Evolutionary conservation across 2,113 vertebrate species (phyloP).

Genomic region (Misgurnus mizolepis): DNA sequence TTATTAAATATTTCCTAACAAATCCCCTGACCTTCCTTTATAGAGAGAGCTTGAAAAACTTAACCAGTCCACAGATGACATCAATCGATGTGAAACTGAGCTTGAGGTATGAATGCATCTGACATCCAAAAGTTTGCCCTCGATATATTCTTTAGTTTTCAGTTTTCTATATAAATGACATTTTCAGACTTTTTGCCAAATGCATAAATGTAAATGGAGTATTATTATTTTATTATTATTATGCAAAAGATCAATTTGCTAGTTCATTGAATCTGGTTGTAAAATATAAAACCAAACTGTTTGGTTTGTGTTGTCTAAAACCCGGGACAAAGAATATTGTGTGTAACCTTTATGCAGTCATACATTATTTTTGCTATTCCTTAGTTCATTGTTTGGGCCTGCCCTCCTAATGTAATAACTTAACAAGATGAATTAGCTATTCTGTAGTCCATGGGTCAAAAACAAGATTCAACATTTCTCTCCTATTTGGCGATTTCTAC

Average conservation of each 20-base stretch:
- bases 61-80: constrained; percentile 95
- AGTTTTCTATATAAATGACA: not conserved
- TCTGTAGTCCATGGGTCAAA: constrained; percentile 7
- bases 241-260: not conserved
- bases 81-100: constrained; percentile 94
- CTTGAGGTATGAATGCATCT: constrained; percentile 82
- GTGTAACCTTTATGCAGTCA: not conserved
- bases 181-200: not conserved
- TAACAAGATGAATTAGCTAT: not conserved
- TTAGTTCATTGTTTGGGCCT: constrained; percentile 9
- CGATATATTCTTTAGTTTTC: no score
- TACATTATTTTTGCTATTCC: not conserved
- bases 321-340: not conserved
- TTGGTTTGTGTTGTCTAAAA: no score
- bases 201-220: no score
- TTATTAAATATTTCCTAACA: not conserved
- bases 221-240: not conserved
- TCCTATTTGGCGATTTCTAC: not conserved
- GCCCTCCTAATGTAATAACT: constrained; percentile 22
- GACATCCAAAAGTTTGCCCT: not conserved
- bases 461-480: not conserved
- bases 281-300: no score
- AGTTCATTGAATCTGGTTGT: no score
- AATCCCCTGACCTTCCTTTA: constrained; percentile 48
- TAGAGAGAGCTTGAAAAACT: constrained; percentile 97